Conservation (phyloP, 2,797 vertebrate genomes). For the Sebastolobus altivelis region DNA sequence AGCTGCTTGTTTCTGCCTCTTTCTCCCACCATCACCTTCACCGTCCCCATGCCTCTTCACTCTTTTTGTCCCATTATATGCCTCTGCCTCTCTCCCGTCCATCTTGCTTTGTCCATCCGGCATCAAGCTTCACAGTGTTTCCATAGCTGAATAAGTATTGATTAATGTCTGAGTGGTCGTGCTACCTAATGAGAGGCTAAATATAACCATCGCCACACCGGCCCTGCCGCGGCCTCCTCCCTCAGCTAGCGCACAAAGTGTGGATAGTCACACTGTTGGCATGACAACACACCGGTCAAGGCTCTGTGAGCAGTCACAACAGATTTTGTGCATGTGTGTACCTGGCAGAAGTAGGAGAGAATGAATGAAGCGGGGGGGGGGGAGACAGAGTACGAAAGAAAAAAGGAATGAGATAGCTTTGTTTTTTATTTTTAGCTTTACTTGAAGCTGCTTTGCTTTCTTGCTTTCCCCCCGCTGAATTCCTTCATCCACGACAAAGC, state of each 20-base stretch:
- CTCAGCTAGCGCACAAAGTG: slow-evolving; percentile 77
- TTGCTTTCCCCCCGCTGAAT: neutral
- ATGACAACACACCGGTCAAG: slow-evolving; percentile 83
- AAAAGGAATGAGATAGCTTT: neutral
- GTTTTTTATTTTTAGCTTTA: slow-evolving; percentile 4
- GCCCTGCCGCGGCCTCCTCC: slow-evolving; percentile 67
- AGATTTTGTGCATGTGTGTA: slow-evolving; percentile 70
- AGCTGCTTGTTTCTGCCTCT: neutral
- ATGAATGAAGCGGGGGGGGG: slow-evolving; percentile 25
- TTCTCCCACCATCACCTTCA: slow-evolving; percentile 23
- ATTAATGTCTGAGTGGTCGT: slow-evolving; percentile 78
- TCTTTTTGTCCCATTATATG: slow-evolving; percentile 35
- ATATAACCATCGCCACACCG: slow-evolving; percentile 73
- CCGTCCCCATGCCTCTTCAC: slow-evolving; percentile 1
- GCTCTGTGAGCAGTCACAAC: slow-evolving; percentile 68
- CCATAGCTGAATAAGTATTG: slow-evolving; percentile 75
- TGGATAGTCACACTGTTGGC: slow-evolving; percentile 80
- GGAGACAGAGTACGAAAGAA: neutral
- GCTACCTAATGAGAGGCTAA: slow-evolving; percentile 78
- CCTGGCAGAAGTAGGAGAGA: slow-evolving; percentile 44
- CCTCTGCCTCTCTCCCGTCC: neutral
- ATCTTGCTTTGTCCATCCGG: slow-evolving; percentile 37
- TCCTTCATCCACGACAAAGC: neutral
- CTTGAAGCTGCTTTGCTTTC: slow-evolving; percentile 17
- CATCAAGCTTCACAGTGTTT: slow-evolving; percentile 47